These are phyloP conservation scores for Agrotis ipsilon DNA, from an alignment of 2,888 invertebrate genomes.

Conservation along the genomic window DNA sequence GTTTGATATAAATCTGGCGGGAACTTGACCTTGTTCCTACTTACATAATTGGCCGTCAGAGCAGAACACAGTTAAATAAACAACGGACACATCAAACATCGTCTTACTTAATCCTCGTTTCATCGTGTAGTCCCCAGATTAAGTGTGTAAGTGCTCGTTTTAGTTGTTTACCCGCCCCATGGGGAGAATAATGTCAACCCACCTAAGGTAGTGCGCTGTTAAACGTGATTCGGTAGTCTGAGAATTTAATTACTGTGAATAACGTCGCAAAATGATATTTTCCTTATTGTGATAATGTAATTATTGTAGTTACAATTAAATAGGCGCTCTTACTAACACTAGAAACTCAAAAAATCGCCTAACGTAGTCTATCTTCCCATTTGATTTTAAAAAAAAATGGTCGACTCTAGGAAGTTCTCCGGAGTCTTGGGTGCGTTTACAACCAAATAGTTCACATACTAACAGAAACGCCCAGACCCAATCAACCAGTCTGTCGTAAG, in stretches of 20 bases:
- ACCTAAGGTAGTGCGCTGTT: neutral
- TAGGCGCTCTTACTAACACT: constrained; percentile 2
- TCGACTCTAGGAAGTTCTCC: no score
- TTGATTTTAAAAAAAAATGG: no score
- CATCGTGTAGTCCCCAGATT: constrained; percentile 27
- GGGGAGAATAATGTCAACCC: neutral
- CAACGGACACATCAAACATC: constrained; percentile 11
- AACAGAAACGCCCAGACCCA: no score
- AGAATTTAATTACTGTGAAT: neutral
- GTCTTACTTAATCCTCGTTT: constrained; percentile 23
- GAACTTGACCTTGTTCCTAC: constrained; percentile 42
- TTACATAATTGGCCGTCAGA: constrained; percentile 26
- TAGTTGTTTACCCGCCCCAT: constrained; percentile 7
- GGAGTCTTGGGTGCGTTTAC: no score
- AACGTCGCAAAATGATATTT: neutral
- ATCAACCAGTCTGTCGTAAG: no score
- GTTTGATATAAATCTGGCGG: constrained; percentile 7
- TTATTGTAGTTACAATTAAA: constrained; percentile 12
- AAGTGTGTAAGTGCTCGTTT: constrained; percentile 23
- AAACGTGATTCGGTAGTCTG: neutral
- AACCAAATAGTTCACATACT: no score
- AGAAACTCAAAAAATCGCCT: neutral
- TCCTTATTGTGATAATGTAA: neutral
- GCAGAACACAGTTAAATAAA: constrained; percentile 18
- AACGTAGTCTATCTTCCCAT: no score